Evolutionary conservation across 2,888 invertebrate genomes (phyloP), one percentile per base, ranked within the genome.

Genomic region (Euphydryas editha): DNA sequence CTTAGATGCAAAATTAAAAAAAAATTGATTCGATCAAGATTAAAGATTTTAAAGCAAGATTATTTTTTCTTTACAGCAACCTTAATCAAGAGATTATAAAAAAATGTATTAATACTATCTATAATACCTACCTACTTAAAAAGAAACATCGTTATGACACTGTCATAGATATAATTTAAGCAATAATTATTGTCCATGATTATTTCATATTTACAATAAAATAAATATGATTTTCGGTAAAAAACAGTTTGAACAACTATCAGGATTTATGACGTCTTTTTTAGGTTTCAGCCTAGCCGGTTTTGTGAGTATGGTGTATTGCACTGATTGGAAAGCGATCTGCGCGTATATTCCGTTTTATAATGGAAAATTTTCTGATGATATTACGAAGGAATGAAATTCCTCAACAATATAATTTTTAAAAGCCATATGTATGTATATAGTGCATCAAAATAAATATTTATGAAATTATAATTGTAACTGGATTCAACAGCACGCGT

Each of bases 271-370:
- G 46, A 92, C 94, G 1, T 94, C 95, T 10, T 88, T 92, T 6
- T 73, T 89, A 5, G 80, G 87, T 0, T 97, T 94, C 79, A 95
- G 96, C 21, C 81, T 93, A 39, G 92, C 94, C 0, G 93, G 92
- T 44, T 83, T 93, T n/a, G 75, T 94, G 13, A 86, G 84, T 0
- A 63, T 95, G 15, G 76, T 95, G 1, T 97, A 96, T 81, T 84
- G 95, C 59, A 96, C 96, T 0, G 97, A 97, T 76, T 97, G 97
- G 97, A 95, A 94, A 81, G 78, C 93, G 11, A 82, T 97, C 15
- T 89, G 95, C 36, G 93, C 94, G 72, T 95, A 94, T 80, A 82
- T 97, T 61, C 97, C 97, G 7, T 95, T 94, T 83, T 97, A 96
- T 83, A 95, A 95, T 77, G 93, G 94, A 37, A 95, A 96, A 87